Percentiles rank a stretch among this genome's conserved stretches.
Conservation (phyloP, 2,888 invertebrate species). For the Reticulitermes lucifugus region DNA sequence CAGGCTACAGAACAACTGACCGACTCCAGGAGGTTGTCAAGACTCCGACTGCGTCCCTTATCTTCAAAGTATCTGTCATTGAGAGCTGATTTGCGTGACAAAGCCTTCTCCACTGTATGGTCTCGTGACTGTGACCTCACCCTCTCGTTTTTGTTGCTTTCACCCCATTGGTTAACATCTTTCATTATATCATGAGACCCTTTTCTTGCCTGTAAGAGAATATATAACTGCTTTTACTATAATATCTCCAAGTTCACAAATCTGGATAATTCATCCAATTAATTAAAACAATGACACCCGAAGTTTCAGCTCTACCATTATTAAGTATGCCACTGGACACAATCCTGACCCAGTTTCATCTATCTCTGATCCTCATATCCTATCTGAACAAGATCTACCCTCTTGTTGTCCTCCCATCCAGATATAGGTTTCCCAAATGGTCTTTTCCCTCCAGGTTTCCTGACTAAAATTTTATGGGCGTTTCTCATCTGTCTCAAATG, state of each 20-base stretch:
- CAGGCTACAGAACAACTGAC: slow-evolving; percentile 60
- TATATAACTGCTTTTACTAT: neutral
- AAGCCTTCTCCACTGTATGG: slow-evolving; percentile 60
- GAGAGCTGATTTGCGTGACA: slow-evolving; percentile 84
- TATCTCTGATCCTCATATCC: too few relatives aligned
- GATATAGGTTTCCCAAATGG: too few relatives aligned
- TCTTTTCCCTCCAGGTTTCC: too few relatives aligned
- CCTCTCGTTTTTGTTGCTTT: slow-evolving; percentile 45
- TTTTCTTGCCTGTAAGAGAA: slow-evolving; percentile 56
- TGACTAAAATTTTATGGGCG: too few relatives aligned
- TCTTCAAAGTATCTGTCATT: slow-evolving; percentile 93
- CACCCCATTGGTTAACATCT: slow-evolving; percentile 57
- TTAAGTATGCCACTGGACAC: too few relatives aligned
- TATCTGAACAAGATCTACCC: too few relatives aligned
- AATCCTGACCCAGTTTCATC: too few relatives aligned
- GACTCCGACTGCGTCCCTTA: slow-evolving; percentile 79
- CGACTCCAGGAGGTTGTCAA: slow-evolving; percentile 80
- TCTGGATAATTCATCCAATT: too few relatives aligned
- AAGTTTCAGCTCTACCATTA: too few relatives aligned
- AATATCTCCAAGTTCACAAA: neutral
- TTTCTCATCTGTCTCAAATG: too few relatives aligned
- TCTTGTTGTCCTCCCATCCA: too few relatives aligned
- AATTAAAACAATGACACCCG: too few relatives aligned
- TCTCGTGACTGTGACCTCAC: slow-evolving; percentile 60
- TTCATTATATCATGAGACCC: slow-evolving; percentile 69